These are phyloP conservation scores for Xerus inauris DNA, from an alignment of 2,113 vertebrate species.

Conservation along the genomic window DNA sequence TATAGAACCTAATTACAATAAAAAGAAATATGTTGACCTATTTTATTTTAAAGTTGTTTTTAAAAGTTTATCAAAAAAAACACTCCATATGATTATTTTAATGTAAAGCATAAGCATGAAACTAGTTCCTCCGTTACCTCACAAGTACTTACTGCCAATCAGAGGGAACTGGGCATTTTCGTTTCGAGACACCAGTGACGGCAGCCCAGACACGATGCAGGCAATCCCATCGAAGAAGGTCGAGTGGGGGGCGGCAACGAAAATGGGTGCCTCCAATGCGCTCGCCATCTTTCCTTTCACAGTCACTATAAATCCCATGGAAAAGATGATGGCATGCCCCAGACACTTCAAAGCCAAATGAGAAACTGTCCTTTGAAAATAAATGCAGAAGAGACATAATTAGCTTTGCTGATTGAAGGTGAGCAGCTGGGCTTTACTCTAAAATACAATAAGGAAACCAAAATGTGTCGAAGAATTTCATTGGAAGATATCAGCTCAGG, in stretches of 20 bases:
- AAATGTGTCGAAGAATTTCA: background rate
- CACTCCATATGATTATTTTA: background rate
- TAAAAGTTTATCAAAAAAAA: background rate
- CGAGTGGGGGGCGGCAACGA: conserved; percentile 95
- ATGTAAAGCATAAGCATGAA: background rate
- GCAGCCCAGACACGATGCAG: conserved; percentile 91
- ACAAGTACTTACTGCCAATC: conserved; percentile 93
- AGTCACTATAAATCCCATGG: conserved; percentile 94
- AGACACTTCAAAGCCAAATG: conserved; percentile 86
- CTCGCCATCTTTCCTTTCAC: conserved; percentile 90
- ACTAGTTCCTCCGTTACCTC: background rate
- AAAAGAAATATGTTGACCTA: background rate
- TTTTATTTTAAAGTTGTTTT: background rate
- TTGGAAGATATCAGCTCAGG: background rate
- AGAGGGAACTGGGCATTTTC: conserved; percentile 93
- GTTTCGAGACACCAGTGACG: conserved; percentile 93
- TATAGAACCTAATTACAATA: background rate
- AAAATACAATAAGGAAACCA: background rate
- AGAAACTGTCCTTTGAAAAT: conserved; percentile 88
- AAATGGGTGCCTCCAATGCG: conserved; percentile 91
- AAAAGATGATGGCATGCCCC: conserved; percentile 89
- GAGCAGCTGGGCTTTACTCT: background rate
- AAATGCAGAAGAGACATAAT: conserved; percentile 46
- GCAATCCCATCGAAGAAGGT: conserved; percentile 96
- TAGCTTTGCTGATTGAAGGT: conserved; percentile 11